Evolutionary conservation across 2,797 vertebrate species (phyloP).

Genomic region (Notolabrus celidotus): DNA sequence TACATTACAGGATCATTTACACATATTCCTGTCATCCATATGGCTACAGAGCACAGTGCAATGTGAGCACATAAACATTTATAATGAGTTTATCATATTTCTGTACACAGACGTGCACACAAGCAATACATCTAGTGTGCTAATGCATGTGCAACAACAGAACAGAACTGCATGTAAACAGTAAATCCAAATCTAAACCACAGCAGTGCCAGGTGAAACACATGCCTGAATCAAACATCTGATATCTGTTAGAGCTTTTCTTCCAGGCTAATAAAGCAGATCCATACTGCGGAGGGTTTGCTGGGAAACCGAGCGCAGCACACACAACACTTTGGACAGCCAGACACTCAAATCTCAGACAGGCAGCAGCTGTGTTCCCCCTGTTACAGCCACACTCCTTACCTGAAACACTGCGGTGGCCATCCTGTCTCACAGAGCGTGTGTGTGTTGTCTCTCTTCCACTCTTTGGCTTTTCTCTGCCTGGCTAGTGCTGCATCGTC

Average conservation of each 20-base stretch:
- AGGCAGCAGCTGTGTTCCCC: slow-evolving; percentile 23
- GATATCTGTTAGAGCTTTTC: slow-evolving; percentile 48
- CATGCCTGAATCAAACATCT: too few species aligned
- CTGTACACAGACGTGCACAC: neutral
- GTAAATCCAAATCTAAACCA: neutral
- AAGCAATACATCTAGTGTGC: neutral
- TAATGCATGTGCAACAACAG: neutral
- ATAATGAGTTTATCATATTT: neutral
- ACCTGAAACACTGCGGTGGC: slow-evolving; percentile 88
- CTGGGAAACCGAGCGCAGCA: slow-evolving; percentile 31
- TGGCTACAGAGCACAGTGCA: neutral
- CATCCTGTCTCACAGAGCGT: slow-evolving; percentile 73
- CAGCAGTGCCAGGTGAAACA: neutral
- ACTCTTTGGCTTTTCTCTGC: slow-evolving; percentile 41
- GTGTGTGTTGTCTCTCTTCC: slow-evolving; percentile 27
- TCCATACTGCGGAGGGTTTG: slow-evolving; percentile 36
- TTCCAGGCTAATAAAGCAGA: slow-evolving; percentile 49
- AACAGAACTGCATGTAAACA: neutral
- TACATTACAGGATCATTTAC: slow-evolving; percentile 1
- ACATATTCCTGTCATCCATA: slow-evolving; percentile 33
- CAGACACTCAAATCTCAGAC: slow-evolving; percentile 44
- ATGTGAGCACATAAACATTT: neutral
- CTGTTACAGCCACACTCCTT: slow-evolving; percentile 59
- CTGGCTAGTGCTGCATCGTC: slow-evolving; percentile 76
- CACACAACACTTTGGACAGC: slow-evolving; percentile 28